A percentile compares a stretch with the other conserved stretches of the same genome.
Conservation (phyloP, 2,113 vertebrate species). For the Lophochroa leadbeateri region DNA sequence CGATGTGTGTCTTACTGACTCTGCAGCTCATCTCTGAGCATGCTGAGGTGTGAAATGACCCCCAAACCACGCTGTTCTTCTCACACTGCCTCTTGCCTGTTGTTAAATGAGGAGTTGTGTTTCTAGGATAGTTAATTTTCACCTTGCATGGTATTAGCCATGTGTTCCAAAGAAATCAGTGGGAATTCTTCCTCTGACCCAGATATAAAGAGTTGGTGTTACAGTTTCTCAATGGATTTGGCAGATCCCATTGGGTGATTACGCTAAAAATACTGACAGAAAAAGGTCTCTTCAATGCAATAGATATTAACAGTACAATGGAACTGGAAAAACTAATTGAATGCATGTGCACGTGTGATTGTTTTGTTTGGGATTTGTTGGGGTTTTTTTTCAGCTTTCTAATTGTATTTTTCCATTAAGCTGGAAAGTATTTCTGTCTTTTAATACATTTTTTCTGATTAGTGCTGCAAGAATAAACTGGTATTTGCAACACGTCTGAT, state of each 20-base stretch:
- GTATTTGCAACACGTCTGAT: neutral
- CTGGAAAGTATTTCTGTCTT: neutral
- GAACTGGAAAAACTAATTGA: neutral
- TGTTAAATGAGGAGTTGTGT: neutral
- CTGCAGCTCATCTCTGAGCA: neutral
- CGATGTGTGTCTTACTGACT: accelerated
- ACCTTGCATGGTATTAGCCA: neutral
- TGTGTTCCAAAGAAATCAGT: neutral
- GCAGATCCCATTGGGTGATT: neutral
- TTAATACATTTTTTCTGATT: neutral
- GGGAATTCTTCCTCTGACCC: neutral
- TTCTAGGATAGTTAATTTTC: neutral
- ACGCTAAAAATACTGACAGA: neutral
- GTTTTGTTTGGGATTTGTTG: neutral
- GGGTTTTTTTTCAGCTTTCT: neutral
- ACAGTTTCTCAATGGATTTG: neutral
- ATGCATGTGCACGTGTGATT: neutral
- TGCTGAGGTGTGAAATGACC: neutral
- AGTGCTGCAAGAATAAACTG: neutral
- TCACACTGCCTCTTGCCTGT: neutral
- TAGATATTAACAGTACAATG: neutral
- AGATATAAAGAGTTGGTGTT: neutral
- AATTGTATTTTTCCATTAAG: neutral
- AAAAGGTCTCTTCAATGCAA: neutral
- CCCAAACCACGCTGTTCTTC: neutral